phyloP scores from a whole-genome alignment of 2,888 invertebrate genomes.

The Halictus quadricinctus region DNA sequence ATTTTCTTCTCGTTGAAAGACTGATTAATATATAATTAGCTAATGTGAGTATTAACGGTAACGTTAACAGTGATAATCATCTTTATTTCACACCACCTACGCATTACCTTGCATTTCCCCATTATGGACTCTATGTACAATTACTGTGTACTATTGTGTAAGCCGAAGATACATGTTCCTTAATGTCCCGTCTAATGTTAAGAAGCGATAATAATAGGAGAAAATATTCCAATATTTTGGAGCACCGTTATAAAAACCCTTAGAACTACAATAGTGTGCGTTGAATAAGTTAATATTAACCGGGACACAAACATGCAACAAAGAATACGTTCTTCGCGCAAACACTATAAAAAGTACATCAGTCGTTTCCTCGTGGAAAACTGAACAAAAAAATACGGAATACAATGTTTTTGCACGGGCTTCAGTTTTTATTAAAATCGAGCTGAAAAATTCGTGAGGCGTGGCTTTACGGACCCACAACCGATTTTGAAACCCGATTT shows the following conservation, averaged over 20 bases:
- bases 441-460: not conserved
- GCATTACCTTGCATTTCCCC: not conserved
- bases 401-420: not conserved
- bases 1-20: not conserved
- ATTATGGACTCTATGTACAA: conserved; percentile 70
- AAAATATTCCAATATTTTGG: conserved; percentile 59
- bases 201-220: conserved; percentile 49
- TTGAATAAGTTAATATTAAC: conserved; percentile 77
- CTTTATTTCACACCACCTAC: conserved; percentile 30
- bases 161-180: conserved; percentile 27
- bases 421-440: not conserved
- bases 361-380: not conserved
- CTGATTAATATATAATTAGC: not conserved
- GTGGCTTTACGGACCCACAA: too few species aligned
- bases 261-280: conserved; percentile 76
- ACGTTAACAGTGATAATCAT: conserved; percentile 28
- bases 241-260: conserved; percentile 78
- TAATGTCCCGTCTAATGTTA: conserved; percentile 33
- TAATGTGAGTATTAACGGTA: conserved; percentile 1
- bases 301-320: conserved; percentile 55
- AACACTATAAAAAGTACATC: not conserved
- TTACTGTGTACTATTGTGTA: conserved; percentile 69
- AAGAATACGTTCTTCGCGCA: conserved; percentile 32
- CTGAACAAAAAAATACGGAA: not conserved
- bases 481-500: not conserved